Base-by-base conservation (phyloP, 2,113 vertebrate genomes). In the zebrafish (Danio rerio) region DNA sequence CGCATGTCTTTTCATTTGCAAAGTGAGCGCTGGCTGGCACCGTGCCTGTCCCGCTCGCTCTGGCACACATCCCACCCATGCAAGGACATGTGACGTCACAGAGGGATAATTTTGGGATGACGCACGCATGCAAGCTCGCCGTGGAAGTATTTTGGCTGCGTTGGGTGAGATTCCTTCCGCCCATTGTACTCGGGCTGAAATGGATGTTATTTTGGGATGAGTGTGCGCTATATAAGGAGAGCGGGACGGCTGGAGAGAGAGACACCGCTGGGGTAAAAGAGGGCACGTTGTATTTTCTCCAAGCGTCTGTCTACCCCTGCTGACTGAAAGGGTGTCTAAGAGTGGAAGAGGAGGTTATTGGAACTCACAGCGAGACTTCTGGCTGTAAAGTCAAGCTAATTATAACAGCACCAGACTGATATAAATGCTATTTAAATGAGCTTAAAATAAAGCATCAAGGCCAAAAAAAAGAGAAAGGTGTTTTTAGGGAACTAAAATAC, bases 121-220 rank as follows among this genome's bases (percentile, higher is more conserved):
- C 85, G 88, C 83, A 85, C 84, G 85, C 88, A 80, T 31, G 31
- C 31, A 31, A 84, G 90, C 88, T 85, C 20, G 74, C 86, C 80
- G 84, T 70, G 81, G 85, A 90, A 81, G 90, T 84, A 88, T 88
- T 91, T 92, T 90, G 91, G 88, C 87, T 88, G 85, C 81, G 87
- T 83, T 31, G 90, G 87, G 88, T 86, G 90, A 81, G 86, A 92
- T 90, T 92, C 90, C 89, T 89, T 88, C 87, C 90, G 78, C 84
- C 89, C 89, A 85, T 82, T 74, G 87, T 83, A 86, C 91, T 91
- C 89, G 88, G 84, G 31, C 88, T n/a, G 81, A 90, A 84, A 88
- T 69, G 47, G 52, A 85, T 81, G 89, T 87, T 93, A 93, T 93
- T 93, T 93, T 89, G 20, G 90, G 80, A 59, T 20, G 83, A 52